Evolutionary conservation across 2,113 vertebrate species (phyloP), one percentile per base, ranked within the genome.

Genomic region (Chrysemys picta): DNA sequence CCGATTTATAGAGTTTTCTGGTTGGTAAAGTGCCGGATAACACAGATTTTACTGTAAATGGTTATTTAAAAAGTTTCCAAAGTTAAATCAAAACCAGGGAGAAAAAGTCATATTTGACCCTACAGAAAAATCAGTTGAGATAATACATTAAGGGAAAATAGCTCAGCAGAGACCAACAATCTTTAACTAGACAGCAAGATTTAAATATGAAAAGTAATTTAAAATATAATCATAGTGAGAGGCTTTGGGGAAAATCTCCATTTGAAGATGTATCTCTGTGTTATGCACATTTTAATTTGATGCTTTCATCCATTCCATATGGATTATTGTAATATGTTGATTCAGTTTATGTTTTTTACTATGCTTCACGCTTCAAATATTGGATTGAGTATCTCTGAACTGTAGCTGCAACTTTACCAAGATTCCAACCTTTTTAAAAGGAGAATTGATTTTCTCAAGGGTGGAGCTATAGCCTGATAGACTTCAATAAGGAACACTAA

Each of bases 161-260:
- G 86, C 22, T 47, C 52, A 93, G 81, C 31, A 65, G 45, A 96
- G 72, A 93, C 10, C 80, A 89, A 82, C 89, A 0, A 0, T 69
- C 54, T 90, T 95, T 94, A 93, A 85, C 76, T n/a, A 52, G 35
- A 94, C 6, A 93, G 22, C 4, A 96, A 93, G 94, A 96, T 94
- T 96, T 97, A 97, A 97, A 94, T 95, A 94, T 17, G 10, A 94
- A 90, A 95, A 94, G 11, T 80, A 87, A 93, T 95, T 90, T 95
- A 88, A 97, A 97, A 91, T 65, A 88, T 38, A 90, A 82, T 93
- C 59, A 78, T 80, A 80, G 82, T 0, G 8, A 82, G 57, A 91
- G 45, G 50, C 27, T 84, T 65, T 82, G 79, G 50, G 95, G 56
- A 96, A 72, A 92, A 94, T 87, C 42, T 95, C 69, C 57, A 65